Conservation (phyloP, 2,113 vertebrate genomes). For the Lates calcarifer region DNA sequence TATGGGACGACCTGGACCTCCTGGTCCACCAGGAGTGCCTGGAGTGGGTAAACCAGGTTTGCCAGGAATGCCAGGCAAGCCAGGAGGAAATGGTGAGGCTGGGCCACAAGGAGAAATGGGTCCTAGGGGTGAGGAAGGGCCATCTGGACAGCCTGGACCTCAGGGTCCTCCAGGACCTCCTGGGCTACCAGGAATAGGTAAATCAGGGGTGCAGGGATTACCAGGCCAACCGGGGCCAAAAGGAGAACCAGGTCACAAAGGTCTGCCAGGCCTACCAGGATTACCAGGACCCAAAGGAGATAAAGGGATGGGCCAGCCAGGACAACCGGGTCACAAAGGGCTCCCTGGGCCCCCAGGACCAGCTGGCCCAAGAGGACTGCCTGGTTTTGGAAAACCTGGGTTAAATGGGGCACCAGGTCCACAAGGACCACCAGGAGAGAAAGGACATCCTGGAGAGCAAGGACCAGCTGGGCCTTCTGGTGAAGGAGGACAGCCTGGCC, state of each 20-base stretch:
- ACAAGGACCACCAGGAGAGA: slow-evolving; percentile 89
- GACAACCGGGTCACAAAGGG: slow-evolving; percentile 92
- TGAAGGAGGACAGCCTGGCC: slow-evolving; percentile 88
- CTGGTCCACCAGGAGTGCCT: slow-evolving; percentile 90
- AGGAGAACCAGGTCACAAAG: slow-evolving; percentile 95
- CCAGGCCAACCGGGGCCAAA: slow-evolving; percentile 92
- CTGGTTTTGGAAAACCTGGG: slow-evolving; percentile 93
- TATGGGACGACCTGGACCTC: slow-evolving; percentile 87
- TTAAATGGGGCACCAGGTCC: slow-evolving; percentile 92
- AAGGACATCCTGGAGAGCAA: slow-evolving; percentile 88
- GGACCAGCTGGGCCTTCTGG: slow-evolving; percentile 89
- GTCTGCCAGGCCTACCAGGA: slow-evolving; percentile 90
- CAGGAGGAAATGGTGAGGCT: slow-evolving; percentile 89
- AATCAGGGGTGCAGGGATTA: slow-evolving; percentile 90
- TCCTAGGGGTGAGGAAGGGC: slow-evolving; percentile 88
- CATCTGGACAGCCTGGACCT: slow-evolving; percentile 89
- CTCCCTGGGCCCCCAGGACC: slow-evolving; percentile 89
- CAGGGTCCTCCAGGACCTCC: slow-evolving; percentile 91
- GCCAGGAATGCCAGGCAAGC: slow-evolving; percentile 93
- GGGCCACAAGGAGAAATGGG: slow-evolving; percentile 93
- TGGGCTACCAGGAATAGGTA: slow-evolving; percentile 93
- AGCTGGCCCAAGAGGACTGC: slow-evolving; percentile 90
- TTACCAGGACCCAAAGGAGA: slow-evolving; percentile 95
- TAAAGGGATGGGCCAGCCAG: slow-evolving; percentile 91
- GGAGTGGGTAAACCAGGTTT: slow-evolving; percentile 94